phyloP scores from a whole-genome alignment of 2,888 invertebrate genomes.

The Epinotia ramella region DNA sequence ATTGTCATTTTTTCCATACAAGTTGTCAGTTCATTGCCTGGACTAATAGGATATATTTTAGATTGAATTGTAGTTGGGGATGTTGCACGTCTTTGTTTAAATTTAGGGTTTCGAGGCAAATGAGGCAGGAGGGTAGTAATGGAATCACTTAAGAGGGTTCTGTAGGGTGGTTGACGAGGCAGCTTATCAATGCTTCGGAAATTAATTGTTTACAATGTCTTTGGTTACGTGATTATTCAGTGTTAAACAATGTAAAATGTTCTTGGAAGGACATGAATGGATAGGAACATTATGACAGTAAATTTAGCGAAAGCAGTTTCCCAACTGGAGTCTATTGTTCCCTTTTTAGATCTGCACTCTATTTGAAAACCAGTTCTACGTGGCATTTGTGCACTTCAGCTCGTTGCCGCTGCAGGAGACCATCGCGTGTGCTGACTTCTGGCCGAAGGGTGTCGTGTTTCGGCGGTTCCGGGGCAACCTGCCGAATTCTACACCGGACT shows the following conservation, averaged over 20 bases:
- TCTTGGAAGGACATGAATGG: neutral
- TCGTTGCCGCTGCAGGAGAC: too few relatives aligned
- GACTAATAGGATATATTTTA: constrained; percentile 5
- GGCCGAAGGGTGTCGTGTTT: too few relatives aligned
- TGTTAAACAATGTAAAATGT: neutral
- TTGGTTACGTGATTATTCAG: neutral
- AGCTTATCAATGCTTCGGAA: constrained; percentile 24
- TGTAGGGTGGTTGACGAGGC: constrained; percentile 6
- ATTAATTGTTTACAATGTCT: constrained; percentile 21
- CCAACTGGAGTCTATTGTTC: too few relatives aligned
- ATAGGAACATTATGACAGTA: neutral
- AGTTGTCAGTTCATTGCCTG: too few relatives aligned
- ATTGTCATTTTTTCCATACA: too few relatives aligned
- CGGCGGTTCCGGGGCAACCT: too few relatives aligned
- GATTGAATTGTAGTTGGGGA: neutral
- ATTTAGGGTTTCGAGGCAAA: constrained; percentile 30
- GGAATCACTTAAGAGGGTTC: constrained; percentile 36
- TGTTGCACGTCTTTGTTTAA: constrained; percentile 27
- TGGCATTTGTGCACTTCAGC: too few relatives aligned
- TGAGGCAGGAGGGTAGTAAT: constrained; percentile 36
- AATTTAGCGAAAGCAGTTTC: too few relatives aligned
- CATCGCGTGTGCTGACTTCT: too few relatives aligned
- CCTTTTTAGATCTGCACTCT: too few relatives aligned
- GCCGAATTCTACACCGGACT: too few relatives aligned
- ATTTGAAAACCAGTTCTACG: too few relatives aligned